Conservation (phyloP, 1,140 invertebrate genomes). For the Ooceraea biroi region DNA sequence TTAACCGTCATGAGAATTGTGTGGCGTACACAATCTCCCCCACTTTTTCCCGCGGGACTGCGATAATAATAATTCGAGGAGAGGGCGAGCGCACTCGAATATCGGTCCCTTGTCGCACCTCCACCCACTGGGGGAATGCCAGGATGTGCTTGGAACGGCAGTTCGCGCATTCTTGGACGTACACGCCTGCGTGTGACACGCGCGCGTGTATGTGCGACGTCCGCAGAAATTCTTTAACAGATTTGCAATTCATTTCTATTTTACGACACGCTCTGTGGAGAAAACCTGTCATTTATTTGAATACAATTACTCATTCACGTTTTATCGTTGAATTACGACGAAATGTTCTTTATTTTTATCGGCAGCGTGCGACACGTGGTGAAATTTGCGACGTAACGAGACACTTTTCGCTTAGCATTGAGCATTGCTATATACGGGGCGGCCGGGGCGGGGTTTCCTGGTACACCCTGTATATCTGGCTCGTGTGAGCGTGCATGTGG, state of each 20-base stretch:
- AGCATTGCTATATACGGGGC: not conserved
- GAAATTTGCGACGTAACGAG: not conserved
- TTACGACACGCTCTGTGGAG: not conserved
- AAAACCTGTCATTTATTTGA: too few species aligned
- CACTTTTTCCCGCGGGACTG: conserved; percentile 34
- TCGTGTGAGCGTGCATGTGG: conserved; percentile 20
- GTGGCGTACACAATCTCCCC: conserved; percentile 18
- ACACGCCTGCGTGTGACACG: conserved; percentile 38
- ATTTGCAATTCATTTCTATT: not conserved
- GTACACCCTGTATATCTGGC: conserved; percentile 54
- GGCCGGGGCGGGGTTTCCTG: conserved; percentile 30
- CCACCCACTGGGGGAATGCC: conserved; percentile 84
- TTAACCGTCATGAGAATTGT: not conserved
- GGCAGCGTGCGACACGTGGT: not conserved
- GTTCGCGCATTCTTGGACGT: conserved; percentile 72
- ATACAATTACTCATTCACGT: too few species aligned
- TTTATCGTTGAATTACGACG: not conserved
- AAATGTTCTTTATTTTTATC: not conserved
- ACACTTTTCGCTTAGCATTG: not conserved
- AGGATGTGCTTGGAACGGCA: conserved; percentile 86
- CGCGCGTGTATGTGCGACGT: conserved; percentile 1
- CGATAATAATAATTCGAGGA: conserved; percentile 72
- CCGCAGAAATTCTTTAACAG: not conserved
- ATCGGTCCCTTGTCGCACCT: conserved; percentile 81
- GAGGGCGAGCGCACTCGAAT: conserved; percentile 70